phyloP scores from a whole-genome alignment of 2,888 invertebrate genomes.

The Sarcophaga rosellei region DNA sequence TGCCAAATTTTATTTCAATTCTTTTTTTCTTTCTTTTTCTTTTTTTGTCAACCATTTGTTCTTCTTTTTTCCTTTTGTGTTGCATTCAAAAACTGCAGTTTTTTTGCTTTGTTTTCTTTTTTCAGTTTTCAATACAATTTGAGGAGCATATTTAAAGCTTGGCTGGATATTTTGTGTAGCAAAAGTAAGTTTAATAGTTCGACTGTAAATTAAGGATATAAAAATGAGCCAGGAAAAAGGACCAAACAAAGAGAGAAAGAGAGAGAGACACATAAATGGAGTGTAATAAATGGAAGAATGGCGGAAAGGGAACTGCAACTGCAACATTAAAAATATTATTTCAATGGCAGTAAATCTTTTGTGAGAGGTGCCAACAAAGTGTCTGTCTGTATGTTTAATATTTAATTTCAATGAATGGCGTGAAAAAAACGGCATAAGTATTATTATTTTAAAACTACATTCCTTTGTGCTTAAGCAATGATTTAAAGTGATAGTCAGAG shows the following conservation, averaged over 20 bases:
- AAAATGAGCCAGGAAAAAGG: not conserved
- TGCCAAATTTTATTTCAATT: conserved; percentile 13
- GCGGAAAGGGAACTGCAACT: too few relatives aligned
- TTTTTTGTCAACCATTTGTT: conserved; percentile 13
- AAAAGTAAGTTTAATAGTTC: conserved; percentile 43
- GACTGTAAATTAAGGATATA: not conserved
- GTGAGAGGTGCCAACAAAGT: conserved; percentile 54
- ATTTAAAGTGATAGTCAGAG: too few relatives aligned
- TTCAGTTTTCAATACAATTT: not conserved
- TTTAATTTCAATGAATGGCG: not conserved
- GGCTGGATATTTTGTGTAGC: conserved; percentile 35
- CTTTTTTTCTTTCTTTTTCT: not conserved
- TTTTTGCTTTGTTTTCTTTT: not conserved
- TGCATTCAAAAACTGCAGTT: conserved; percentile 21
- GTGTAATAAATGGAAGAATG: not conserved
- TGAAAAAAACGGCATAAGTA: not conserved
- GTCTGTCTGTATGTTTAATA: not conserved
- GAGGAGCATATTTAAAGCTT: conserved; percentile 51
- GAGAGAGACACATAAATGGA: not conserved
- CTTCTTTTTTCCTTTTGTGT: not conserved
- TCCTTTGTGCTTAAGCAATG: too few relatives aligned
- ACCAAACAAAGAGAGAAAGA: not conserved
- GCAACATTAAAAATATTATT: not conserved
- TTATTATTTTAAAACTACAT: not conserved
- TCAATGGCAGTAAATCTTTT: conserved; percentile 32